Evolutionary conservation across 2,797 vertebrate genomes (phyloP), one percentile per base, ranked within the genome.

Genomic region (Amblyraja radiata): DNA sequence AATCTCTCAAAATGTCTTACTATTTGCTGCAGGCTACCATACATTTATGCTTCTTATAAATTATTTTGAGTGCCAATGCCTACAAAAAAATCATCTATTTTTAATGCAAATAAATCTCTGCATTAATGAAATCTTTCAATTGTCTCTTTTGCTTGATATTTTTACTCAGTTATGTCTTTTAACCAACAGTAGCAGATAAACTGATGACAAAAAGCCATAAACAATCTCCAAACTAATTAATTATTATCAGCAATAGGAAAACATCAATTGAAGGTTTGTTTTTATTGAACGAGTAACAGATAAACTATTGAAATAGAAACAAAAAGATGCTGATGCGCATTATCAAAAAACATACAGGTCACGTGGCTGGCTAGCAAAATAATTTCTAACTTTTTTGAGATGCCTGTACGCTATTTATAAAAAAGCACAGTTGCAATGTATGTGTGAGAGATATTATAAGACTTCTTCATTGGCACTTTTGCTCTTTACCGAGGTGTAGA

Each of bases 191-290:
- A 86, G 58, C 58, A 65, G 32, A 16, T 88, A 6, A 10, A 18
- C 54, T 61, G 54, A 84, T 88, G 58, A 61, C 84, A 88, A n/a
- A 81, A 88, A n/a, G 61, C 84, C 88, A 88, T 88, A 14, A 65
- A 65, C 61, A 65, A 65, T 88, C 84, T 88, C 25, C 84, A 88
- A 88, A 88, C 36, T 65, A 78, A 78, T 78, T 36, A 65, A n/a
- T 88, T 65, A 86, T 25, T 28, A 84, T 86, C 58, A 86, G 83
- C 83, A 65, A 86, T 6, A 65, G n/a, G 61, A 65, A 88, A 65
- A 6, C 84, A 63, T 88, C 61, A 88, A 32, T 86, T 32, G 16
- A 13, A 88, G 21, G n/a, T 11, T 88, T 88, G 84, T 88, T 65
- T 88, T 65, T 65, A 88, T 88, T 61, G 13, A 28, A 65, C 2